A percentile compares a stretch with the other conserved stretches of the same genome.
These are phyloP conservation scores for Agapetus fuscipes DNA, from an alignment of 2,888 invertebrate genomes.

Conservation along the genomic window DNA sequence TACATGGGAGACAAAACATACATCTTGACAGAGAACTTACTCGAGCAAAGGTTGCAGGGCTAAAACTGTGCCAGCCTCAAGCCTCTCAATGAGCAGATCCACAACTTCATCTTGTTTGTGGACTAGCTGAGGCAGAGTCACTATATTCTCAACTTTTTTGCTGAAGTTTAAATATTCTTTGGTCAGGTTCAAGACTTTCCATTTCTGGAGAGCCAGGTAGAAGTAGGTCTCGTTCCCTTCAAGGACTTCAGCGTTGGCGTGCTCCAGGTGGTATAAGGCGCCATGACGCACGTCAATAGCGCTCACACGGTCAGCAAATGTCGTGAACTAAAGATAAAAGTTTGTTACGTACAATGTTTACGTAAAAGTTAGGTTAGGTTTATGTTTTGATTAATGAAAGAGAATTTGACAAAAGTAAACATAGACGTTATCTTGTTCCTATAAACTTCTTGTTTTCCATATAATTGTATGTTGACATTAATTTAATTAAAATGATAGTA, in stretches of 20 bases:
- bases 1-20: no score
- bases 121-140: conserved; percentile 77
- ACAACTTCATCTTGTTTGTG: conserved; percentile 71
- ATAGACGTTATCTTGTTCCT: no score
- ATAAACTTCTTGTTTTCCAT: not conserved
- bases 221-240: conserved; percentile 72
- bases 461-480: no score
- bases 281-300: conserved; percentile 72
- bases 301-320: conserved; percentile 79
- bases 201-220: conserved; percentile 73
- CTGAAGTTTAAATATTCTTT: conserved; percentile 71
- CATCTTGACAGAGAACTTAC: no score
- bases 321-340: conserved; percentile 57
- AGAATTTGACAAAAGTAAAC: no score
- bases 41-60: conserved; percentile 77
- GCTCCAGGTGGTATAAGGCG: conserved; percentile 75
- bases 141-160: conserved; percentile 61
- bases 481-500: no score
- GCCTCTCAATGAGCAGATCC: conserved; percentile 59
- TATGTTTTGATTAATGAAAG: no score
- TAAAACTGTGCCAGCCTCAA: conserved; percentile 60
- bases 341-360: no score
- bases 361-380: no score
- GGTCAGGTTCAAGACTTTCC: conserved; percentile 81
- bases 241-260: conserved; percentile 61